phyloP scores from a whole-genome alignment of 2,113 vertebrate species.

The Rhinoderma darwinii region DNA sequence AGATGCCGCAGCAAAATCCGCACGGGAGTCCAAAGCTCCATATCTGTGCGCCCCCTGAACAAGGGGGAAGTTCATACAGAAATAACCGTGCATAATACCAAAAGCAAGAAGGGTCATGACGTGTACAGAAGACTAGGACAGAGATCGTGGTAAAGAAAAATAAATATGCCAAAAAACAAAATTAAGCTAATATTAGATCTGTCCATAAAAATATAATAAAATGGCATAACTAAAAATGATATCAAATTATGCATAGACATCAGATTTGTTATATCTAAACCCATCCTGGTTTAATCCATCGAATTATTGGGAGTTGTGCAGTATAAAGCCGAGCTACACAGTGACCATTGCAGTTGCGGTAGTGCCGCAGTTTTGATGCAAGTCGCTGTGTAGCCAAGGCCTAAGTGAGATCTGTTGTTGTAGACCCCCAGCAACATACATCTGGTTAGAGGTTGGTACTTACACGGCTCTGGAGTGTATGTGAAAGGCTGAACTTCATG shows the following conservation, averaged over 20 bases:
- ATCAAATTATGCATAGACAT: too few relatives aligned
- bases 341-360: background rate
- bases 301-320: background rate
- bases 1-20: background rate
- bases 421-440: background rate
- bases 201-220: background rate
- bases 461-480: conserved; percentile 94
- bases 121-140: background rate
- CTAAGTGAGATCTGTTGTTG: too few relatives aligned
- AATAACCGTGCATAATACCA: background rate
- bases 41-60: background rate
- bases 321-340: background rate
- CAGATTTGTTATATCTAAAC: too few relatives aligned
- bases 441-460: conserved; percentile 54
- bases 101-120: background rate
- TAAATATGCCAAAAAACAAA: too few relatives aligned
- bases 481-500: conserved; percentile 95
- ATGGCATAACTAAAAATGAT: too few relatives aligned
- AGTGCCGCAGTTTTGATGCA: background rate
- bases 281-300: too few relatives aligned
- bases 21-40: background rate
- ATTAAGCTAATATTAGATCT: background rate
- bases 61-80: background rate
- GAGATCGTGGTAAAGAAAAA: background rate
- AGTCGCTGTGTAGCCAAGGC: background rate